A percentile compares a stretch with the other conserved stretches of the same genome.
Conservation (phyloP, 2,888 invertebrate species). For the Polydrusus cervinus region DNA sequence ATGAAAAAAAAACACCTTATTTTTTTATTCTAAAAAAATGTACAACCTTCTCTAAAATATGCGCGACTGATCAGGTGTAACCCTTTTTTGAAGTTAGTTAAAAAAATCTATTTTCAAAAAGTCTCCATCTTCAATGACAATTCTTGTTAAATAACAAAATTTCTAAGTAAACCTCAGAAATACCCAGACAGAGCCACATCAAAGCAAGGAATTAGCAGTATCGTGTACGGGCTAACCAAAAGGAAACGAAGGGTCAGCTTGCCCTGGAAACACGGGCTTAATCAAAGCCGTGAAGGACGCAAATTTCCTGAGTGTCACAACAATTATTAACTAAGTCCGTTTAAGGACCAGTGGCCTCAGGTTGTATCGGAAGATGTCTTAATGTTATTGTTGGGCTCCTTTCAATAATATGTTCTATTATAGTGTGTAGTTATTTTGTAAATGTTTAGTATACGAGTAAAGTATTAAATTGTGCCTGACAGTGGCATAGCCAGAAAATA, state of each 20-base stretch:
- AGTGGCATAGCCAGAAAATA: too few species aligned
- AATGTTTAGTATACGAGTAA: too few species aligned
- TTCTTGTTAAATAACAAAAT: too few species aligned
- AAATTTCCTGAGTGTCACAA: slow-evolving; percentile 4
- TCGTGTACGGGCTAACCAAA: slow-evolving; percentile 4
- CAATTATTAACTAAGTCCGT: slow-evolving; percentile 7
- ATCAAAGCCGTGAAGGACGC: background rate
- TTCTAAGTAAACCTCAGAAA: background rate
- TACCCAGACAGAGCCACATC: slow-evolving; percentile 6
- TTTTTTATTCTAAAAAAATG: too few species aligned
- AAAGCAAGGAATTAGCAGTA: slow-evolving; percentile 11
- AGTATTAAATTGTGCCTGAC: too few species aligned
- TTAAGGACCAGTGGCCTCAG: background rate
- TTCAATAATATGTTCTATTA: too few species aligned
- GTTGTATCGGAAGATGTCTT: background rate
- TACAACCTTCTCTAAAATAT: too few species aligned
- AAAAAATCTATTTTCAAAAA: background rate
- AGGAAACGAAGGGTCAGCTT: slow-evolving; percentile 4
- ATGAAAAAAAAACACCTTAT: too few species aligned
- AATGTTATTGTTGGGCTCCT: background rate
- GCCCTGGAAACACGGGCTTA: slow-evolving; percentile 1
- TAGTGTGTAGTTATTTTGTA: too few species aligned
- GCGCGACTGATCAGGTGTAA: too few species aligned
- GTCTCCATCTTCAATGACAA: too few species aligned
- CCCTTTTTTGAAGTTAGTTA: background rate